Base-by-base conservation (phyloP, 1,140 invertebrate genomes). In the Formica exsecta region DNA sequence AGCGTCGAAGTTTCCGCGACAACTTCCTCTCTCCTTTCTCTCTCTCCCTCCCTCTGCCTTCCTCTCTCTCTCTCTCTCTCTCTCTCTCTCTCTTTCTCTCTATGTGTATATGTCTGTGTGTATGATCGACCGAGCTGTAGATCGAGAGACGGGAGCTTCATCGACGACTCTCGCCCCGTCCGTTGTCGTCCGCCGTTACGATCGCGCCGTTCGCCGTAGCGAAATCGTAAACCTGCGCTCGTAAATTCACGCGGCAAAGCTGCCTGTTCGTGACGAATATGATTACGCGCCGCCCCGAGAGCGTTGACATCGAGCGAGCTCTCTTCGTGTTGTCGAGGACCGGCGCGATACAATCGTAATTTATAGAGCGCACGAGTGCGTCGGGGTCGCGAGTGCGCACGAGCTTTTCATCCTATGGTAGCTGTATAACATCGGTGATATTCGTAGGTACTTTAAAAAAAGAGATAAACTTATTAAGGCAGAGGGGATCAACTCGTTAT, bases 211-310 rank as follows among this genome's bases (percentile, higher is more conserved):
- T 29, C 48, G 25, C 79, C 41, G 66, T 59, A 41, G 48, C 44
- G 61, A 88, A 87, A 87, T 91, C 84, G 87, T 89, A 86, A 90
- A 92, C 75, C 48, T 76, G 54, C 48, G 25, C 62, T 90, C 86
- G 84, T 90, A 91, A 91, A 87, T 85, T 74, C 25, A 73, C 57
- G 65, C 66, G 57, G n/a, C 68, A 29, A 75, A 61, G 71, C 77
- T 68, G 66, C 70, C 85, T 76, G 84, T 85, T 89, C 81, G 73
- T 74, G 84, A 88, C 66, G 77, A 86, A 89, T 84, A 90, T 86
- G 85, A 90, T 91, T 89, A 83, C 59, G 62, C 41, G 59, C 11
- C 66, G 44, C 16, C 48, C 11, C 48, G 48, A 19, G 38, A 38
- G 9, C 68, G 87, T 88, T 87, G 87, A 81, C 86, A 81, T 68